Base-by-base conservation (phyloP, 2,888 invertebrate species). In the Callosobruchus maculatus region DNA sequence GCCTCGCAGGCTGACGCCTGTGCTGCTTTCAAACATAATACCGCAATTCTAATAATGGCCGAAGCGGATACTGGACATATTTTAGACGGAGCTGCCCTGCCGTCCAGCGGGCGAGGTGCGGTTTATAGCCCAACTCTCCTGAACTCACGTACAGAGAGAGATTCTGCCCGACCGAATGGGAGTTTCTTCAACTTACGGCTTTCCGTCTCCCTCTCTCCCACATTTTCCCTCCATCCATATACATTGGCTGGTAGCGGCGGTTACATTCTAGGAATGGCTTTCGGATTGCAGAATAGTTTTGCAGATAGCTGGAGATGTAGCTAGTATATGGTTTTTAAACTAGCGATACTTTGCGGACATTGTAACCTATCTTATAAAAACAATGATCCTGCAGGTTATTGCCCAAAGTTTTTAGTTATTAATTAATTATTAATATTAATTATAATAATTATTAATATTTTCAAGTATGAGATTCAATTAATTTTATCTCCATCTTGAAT, bases 1-100 rank as follows among this genome's bases (percentile, higher is more conserved):
- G 7, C 13, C 49, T 49, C 49, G 49, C 13, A 5, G 18, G 49
- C 49, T 77, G 75, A n/a, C n/a, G n/a, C n/a, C n/a, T n/a, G 78
- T 76, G 75, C 71, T 73, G 79, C 80, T 80, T 79, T 79, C 81
- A 80, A 81, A 82, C 78, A 77, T 79, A 79, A 82, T 80, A 81
- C 82, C 79, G 78, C 81, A 81, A 78, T 79, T 81, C 81, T 83
- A 83, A 82, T 83, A 82, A 80, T 81, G 78, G 79, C 78, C 74
- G 70, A 71, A 76, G 80, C 79, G 78, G 80, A 81, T 80, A 75
- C 78, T 81, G 80, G 79, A 81, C 80, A 80, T 80, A 81, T 80
- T 80, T 81, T 77, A 79, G 79, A 81, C 80, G 80, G 80, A 49
- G 49, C 30, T 30, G 30, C 30, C 30, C 4, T 30, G n/a, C 30